Percentiles rank a stretch among this genome's conserved stretches.
These are phyloP conservation scores for Pristionchus japonicus DNA, from an alignment of 2,888 invertebrate genomes.

Conservation along the genomic window DNA sequence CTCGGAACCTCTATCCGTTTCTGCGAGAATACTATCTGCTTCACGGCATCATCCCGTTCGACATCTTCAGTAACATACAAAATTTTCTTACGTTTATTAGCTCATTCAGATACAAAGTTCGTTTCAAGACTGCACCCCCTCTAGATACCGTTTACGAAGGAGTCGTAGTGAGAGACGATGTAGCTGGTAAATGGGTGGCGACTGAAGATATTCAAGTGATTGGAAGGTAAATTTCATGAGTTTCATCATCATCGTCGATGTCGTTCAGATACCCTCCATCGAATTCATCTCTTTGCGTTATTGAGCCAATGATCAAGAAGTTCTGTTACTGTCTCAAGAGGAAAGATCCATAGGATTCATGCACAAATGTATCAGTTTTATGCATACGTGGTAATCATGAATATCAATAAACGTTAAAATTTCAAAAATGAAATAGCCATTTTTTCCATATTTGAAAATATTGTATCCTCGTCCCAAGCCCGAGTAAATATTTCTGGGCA, in stretches of 20 bases:
- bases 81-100: background rate
- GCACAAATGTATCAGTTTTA: no score
- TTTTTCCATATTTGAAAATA: no score
- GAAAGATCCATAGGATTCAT: no score
- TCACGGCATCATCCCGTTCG: slow-evolving; percentile 31
- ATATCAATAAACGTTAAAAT: no score
- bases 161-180: slow-evolving; percentile 39
- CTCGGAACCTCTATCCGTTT: background rate
- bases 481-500: no score
- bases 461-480: no score
- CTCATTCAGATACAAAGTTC: background rate
- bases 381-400: no score
- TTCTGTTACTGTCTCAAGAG: slow-evolving; percentile 21
- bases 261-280: background rate
- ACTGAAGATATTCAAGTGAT: slow-evolving; percentile 34
- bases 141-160: slow-evolving; percentile 25
- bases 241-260: no score
- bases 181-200: background rate
- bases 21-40: slow-evolving; percentile 9
- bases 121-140: background rate
- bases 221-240: background rate
- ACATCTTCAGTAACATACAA: background rate
- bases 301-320: slow-evolving; percentile 31
- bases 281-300: background rate
- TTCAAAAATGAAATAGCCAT: no score